Evolutionary conservation across 2,797 vertebrate genomes (phyloP).

Genomic region (Sebastes hubbsi): DNA sequence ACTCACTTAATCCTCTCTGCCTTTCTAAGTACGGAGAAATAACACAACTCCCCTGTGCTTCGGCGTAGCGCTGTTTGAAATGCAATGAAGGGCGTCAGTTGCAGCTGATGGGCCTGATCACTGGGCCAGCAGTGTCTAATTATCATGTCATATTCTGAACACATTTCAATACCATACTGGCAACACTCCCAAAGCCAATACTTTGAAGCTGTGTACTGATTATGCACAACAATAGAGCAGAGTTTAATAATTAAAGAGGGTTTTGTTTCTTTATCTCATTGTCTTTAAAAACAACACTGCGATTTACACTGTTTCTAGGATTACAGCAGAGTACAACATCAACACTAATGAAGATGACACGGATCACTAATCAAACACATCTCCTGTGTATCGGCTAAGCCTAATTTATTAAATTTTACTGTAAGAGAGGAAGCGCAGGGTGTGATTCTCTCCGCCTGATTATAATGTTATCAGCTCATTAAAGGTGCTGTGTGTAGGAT

Average conservation of each 20-base stretch:
- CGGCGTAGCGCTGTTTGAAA: conserved; percentile 26
- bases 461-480: neutral
- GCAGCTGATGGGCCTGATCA: conserved; percentile 43
- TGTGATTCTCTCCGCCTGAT: neutral
- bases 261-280: conserved; percentile 18
- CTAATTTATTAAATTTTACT: conserved; percentile 15
- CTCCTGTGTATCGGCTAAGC: conserved; percentile 18
- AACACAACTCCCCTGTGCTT: conserved; percentile 14
- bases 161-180: conserved; percentile 24
- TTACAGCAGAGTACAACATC: conserved; percentile 3
- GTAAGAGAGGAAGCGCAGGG: neutral
- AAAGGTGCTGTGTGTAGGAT: too few species aligned
- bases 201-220: conserved; percentile 35
- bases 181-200: conserved; percentile 25
- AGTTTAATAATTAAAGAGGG: conserved; percentile 29
- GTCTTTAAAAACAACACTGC: conserved; percentile 16
- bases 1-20: conserved; percentile 48
- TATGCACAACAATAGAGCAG: conserved; percentile 18
- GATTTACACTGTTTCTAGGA: neutral
- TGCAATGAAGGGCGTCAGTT: conserved; percentile 39
- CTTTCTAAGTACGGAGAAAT: conserved; percentile 35
- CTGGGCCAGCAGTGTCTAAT: conserved; percentile 39
- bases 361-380: conserved; percentile 16
- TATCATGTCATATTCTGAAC: conserved; percentile 36
- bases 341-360: neutral